Evolutionary conservation across 2,888 invertebrate genomes (phyloP).

Genomic region (Pandemis corylana): DNA sequence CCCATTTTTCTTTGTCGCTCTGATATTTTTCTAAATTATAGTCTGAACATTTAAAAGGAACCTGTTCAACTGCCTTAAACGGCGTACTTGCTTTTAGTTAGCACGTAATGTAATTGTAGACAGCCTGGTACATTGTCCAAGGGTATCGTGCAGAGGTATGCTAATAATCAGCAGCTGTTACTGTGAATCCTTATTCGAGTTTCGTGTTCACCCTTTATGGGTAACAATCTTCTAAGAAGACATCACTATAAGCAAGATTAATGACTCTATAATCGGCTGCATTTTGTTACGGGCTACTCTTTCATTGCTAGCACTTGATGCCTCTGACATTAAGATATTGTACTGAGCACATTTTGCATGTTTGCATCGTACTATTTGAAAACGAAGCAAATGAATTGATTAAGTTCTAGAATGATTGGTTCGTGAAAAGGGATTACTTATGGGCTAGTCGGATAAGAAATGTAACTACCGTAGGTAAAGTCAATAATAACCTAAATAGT

Average conservation of each 20-base stretch:
- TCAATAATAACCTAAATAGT: no score
- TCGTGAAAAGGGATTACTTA: neutral
- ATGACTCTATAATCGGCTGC: constrained; percentile 21
- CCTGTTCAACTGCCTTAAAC: constrained; percentile 30
- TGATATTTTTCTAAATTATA: constrained; percentile 8
- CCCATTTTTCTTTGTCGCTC: neutral
- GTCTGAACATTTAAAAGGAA: constrained; percentile 13
- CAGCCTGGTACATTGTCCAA: constrained; percentile 52
- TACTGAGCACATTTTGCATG: neutral
- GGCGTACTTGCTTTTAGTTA: constrained; percentile 30
- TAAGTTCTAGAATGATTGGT: neutral
- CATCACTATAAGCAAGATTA: constrained; percentile 37
- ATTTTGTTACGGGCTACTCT: constrained; percentile 11
- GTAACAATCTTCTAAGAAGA: constrained; percentile 38
- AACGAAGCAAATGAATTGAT: neutral
- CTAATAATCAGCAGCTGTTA: constrained; percentile 46
- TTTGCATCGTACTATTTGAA: no score
- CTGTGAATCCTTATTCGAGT: constrained; percentile 36
- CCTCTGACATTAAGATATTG: neutral
- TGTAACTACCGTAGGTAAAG: no score
- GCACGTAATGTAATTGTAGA: constrained; percentile 54
- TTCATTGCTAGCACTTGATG: constrained; percentile 14
- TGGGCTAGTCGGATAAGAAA: no score
- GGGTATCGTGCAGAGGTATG: constrained; percentile 54
- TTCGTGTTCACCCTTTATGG: constrained; percentile 32